These are phyloP conservation scores for Kradibia gibbosae DNA, from an alignment of 1,140 invertebrate species.

Conservation along the genomic window DNA sequence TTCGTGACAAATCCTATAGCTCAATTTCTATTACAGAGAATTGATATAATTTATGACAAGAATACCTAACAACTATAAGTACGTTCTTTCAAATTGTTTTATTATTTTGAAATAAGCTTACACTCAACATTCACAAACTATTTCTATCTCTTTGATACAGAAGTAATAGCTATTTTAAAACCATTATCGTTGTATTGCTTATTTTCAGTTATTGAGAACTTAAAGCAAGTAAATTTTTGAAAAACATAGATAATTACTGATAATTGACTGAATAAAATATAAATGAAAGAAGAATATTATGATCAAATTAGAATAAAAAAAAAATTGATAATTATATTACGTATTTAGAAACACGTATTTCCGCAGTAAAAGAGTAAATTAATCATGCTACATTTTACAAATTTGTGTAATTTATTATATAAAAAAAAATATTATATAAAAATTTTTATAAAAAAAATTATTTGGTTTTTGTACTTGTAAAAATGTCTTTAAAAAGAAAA, in stretches of 20 bases:
- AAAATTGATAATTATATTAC: no score
- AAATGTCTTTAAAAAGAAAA: no score
- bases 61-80: neutral
- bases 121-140: neutral
- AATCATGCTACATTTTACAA: no score
- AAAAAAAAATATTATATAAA: no score
- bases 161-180: neutral
- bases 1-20: neutral
- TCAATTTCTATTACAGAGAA: neutral
- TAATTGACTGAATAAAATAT: neutral
- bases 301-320: no score
- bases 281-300: no score
- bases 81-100: neutral
- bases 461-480: no score
- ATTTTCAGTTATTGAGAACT: neutral
- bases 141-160: neutral
- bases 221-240: neutral
- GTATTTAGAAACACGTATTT: no score
- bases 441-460: no score
- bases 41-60: neutral
- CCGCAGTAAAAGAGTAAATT: no score
- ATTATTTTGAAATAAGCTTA: constrained; percentile 2
- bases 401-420: no score
- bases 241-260: neutral
- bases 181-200: neutral